phyloP scores from a whole-genome alignment of 2,888 invertebrate genomes.

The Apamea anceps region DNA sequence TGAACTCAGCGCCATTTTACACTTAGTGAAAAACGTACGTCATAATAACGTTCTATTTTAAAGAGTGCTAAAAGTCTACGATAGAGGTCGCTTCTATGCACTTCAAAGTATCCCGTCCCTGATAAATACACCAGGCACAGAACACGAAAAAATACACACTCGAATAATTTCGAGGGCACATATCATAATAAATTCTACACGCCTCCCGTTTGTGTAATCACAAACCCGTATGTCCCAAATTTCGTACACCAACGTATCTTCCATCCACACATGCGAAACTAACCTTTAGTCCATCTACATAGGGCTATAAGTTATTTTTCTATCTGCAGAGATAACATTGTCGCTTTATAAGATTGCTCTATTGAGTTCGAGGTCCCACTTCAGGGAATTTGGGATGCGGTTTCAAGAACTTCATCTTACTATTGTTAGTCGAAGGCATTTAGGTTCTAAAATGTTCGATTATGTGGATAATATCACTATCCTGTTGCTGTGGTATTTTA shows the following conservation, averaged over 20 bases:
- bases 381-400: constrained; percentile 72
- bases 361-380: constrained; percentile 72
- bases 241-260: constrained; percentile 22
- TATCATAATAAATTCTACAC: constrained; percentile 43
- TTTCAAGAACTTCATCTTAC: constrained; percentile 66
- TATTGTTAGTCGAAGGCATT: constrained; percentile 62
- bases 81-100: too few relatives aligned
- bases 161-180: constrained; percentile 38
- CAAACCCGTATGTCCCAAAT: constrained; percentile 59
- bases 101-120: neutral
- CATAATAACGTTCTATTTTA: neutral
- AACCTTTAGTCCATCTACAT: constrained; percentile 6
- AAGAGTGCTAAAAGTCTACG: neutral
- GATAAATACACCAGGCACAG: constrained; percentile 1
- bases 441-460: constrained; percentile 47
- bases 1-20: too few relatives aligned
- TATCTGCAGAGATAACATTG: constrained; percentile 52
- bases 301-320: constrained; percentile 23
- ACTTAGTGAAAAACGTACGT: neutral
- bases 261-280: constrained; percentile 37
- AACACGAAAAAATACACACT: constrained; percentile 2
- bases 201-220: constrained; percentile 48
- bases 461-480: constrained; percentile 22
- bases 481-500: constrained; percentile 28
- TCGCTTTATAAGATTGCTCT: constrained; percentile 70